These are phyloP conservation scores for Lepisosteus osseus DNA, from an alignment of 2,113 vertebrate species.

Conservation along the genomic window DNA sequence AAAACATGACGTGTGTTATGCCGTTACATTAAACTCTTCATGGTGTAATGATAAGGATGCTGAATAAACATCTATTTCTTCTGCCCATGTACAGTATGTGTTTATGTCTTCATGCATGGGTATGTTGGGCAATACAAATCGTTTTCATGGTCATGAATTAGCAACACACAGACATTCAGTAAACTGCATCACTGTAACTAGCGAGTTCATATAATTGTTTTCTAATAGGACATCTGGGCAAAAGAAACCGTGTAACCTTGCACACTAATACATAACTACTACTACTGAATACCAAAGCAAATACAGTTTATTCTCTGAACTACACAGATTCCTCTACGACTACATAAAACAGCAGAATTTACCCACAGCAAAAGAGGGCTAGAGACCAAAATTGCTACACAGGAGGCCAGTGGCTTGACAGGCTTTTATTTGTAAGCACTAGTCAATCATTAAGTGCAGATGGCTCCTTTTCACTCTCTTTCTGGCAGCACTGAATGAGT, in stretches of 20 bases:
- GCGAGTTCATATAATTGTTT: too few relatives aligned
- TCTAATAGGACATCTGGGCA: slow-evolving; percentile 11
- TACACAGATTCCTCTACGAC: slow-evolving; percentile 48
- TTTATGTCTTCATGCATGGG: too few relatives aligned
- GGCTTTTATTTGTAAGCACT: too few relatives aligned
- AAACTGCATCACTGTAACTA: too few relatives aligned
- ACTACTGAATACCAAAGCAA: slow-evolving; percentile 51
- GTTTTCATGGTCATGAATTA: too few relatives aligned
- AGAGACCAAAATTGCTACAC: slow-evolving; percentile 49
- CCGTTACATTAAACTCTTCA: too few relatives aligned
- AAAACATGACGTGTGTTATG: too few relatives aligned
- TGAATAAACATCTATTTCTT: too few relatives aligned
- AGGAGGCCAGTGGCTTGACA: slow-evolving; percentile 29
- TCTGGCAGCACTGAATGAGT: slow-evolving; percentile 18
- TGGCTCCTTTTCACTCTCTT: slow-evolving; percentile 22
- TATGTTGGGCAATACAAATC: too few relatives aligned
- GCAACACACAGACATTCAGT: too few relatives aligned
- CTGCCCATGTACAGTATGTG: too few relatives aligned
- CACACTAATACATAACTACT: slow-evolving; percentile 45
- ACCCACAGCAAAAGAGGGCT: slow-evolving; percentile 35
- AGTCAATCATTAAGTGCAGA: slow-evolving; percentile 48
- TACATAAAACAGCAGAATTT: slow-evolving; percentile 47
- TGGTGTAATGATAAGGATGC: too few relatives aligned
- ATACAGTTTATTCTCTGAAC: slow-evolving; percentile 34
- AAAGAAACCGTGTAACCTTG: slow-evolving; percentile 34